Evolutionary conservation across 2,797 vertebrate genomes (phyloP), one percentile per base, ranked within the genome.

Genomic region (Melanotaenia trifasciata): DNA sequence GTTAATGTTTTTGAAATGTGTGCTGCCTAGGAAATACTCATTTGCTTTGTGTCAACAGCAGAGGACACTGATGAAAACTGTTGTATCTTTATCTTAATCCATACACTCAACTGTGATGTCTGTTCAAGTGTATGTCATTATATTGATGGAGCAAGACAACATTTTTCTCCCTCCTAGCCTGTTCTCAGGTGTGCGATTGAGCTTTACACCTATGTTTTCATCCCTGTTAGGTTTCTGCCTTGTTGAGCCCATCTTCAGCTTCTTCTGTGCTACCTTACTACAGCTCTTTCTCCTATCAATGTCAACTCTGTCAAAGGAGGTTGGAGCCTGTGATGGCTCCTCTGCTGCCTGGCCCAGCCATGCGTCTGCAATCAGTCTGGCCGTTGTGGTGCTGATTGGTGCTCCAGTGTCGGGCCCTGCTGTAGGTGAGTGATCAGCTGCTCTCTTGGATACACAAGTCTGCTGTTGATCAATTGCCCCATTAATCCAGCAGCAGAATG

Each of bases 401-500:
- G 80, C 87, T 81, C 77, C 66, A 12, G 66, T 78, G 84, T 88
- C 81, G 32, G 40, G 83, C 80, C 67, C 54, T 40, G 89, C 83
- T 79, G 85, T 80, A 90, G 90, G 90, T 91, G 87, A 92, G 84
- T 74, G 90, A 90, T 92, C 91, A 89, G 89, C 74, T 60, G 30
- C 77, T 90, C 76, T 83, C 77, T 36, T 83, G 83, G 85, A 89
- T 87, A 87, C 84, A 87, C 88, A 76, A 79, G 86, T 88, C 89
- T 71, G 78, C 83, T 60, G 71, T 87, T 92, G 91, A 92, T 92
- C 93, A 92, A 94, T 91, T 87, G 89, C 83, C 83, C 86, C 87
- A 91, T 93, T 92, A 93, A 92, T 91, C 88, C 84, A 54, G 79
- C 80, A 68, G 75, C 78, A 80, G 83, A 89, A 87, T 71, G 89